Percentiles rank a stretch among this genome's conserved stretches.
These are phyloP conservation scores for Augochlorella aurata DNA, from an alignment of 2,888 invertebrate genomes.

Conservation along the genomic window DNA sequence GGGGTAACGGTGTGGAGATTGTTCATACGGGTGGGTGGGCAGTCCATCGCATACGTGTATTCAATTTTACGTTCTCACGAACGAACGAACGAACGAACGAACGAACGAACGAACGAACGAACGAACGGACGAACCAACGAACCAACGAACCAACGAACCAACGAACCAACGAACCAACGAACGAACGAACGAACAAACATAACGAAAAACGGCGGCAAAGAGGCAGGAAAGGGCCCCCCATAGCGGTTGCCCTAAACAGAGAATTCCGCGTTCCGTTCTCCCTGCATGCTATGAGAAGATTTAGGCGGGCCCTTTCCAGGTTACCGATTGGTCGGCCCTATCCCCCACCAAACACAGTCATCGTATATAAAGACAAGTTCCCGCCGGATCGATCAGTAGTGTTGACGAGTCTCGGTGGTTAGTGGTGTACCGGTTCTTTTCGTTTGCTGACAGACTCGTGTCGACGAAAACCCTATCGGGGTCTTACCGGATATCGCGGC, in stretches of 20 bases:
- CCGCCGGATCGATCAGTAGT: conserved; percentile 33
- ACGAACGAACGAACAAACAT: conserved; percentile 25
- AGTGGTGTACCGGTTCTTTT: not conserved
- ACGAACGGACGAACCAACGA: not conserved
- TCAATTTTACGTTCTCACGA: not conserved
- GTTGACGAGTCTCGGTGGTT: conserved; percentile 12
- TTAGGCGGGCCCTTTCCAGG: conserved; percentile 72
- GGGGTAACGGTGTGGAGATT: not conserved
- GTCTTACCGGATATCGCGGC: not conserved
- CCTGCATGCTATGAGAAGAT: conserved; percentile 51
- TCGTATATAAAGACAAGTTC: conserved; percentile 45
- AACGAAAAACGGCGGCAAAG: conserved; percentile 41
- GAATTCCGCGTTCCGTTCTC: conserved; percentile 57
- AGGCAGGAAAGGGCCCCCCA: conserved; percentile 60
- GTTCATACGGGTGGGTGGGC: not conserved
- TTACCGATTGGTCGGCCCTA: conserved; percentile 68
- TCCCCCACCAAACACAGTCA: conserved; percentile 55
- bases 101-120: not conserved
- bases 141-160: not conserved
- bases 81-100: not conserved
- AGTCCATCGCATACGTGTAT: not conserved
- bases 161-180: conserved; percentile 12
- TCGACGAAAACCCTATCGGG: conserved; percentile 3
- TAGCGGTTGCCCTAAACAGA: conserved; percentile 56
- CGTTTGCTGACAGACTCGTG: conserved; percentile 15